These are phyloP conservation scores for Ciconia maguari DNA, from an alignment of 2,113 vertebrate species.

Conservation along the genomic window DNA sequence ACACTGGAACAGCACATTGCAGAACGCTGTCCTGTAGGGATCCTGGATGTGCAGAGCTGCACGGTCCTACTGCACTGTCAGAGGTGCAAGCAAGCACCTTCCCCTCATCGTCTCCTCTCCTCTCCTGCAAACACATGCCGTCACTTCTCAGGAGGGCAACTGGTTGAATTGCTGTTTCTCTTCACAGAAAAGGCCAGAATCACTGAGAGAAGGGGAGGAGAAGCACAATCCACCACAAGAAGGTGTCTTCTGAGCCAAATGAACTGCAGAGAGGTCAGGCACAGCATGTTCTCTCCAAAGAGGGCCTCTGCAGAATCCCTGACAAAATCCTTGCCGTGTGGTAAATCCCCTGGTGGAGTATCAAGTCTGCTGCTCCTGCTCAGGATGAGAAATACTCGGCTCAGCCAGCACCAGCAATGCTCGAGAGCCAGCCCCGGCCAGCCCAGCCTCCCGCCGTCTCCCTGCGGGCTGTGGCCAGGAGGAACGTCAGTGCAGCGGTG, in stretches of 20 bases:
- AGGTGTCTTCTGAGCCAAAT: not conserved
- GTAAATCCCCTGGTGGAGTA: not conserved
- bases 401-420: not conserved
- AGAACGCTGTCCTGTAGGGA: not conserved
- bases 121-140: accelerated
- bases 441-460: accelerated
- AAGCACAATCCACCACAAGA: not conserved
- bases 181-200: not conserved
- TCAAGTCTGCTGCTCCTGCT: not conserved
- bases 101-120: not conserved
- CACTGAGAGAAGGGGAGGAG: not conserved
- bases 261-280: not conserved
- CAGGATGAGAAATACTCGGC: not conserved
- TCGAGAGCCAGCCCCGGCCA: not conserved
- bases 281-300: not conserved
- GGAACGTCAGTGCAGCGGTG: accelerated
- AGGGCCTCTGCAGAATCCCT: not conserved
- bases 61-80: not conserved
- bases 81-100: not conserved
- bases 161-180: not conserved
- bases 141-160: not conserved
- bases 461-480: not conserved
- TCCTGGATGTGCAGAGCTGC: not conserved
- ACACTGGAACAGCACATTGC: not conserved
- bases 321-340: not conserved